phyloP scores from a whole-genome alignment of 2,113 vertebrate species.

The Boulengerochromis microlepis region DNA sequence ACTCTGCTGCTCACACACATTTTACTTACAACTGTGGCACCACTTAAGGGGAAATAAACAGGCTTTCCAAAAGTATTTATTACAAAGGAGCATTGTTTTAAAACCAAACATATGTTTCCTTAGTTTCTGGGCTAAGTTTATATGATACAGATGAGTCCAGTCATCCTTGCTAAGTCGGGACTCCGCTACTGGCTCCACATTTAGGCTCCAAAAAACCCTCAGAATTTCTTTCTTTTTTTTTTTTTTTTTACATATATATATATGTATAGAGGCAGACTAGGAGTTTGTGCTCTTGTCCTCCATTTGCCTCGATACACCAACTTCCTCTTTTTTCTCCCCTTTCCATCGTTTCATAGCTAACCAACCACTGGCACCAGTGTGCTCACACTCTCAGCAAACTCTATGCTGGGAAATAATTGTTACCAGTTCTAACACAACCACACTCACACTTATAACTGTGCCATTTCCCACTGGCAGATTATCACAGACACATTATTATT shows the following conservation, averaged over 20 bases:
- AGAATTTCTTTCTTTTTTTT: fast-evolving
- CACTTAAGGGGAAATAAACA: background rate
- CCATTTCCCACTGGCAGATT: constrained; percentile 24
- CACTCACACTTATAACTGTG: background rate
- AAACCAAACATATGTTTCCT: background rate
- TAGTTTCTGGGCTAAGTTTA: background rate
- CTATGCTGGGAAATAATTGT: background rate
- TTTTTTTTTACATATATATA: background rate
- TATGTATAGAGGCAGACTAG: fast-evolving
- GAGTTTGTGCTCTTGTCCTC: background rate
- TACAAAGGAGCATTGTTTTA: background rate
- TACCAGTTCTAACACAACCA: background rate
- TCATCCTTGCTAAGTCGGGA: background rate
- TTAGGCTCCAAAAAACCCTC: background rate
- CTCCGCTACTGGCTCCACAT: background rate
- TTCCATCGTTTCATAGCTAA: background rate
- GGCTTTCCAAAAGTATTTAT: background rate
- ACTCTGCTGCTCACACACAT: background rate
- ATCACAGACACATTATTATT: constrained; percentile 16
- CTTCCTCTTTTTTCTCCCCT: background rate
- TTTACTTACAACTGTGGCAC: background rate
- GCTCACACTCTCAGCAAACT: background rate
- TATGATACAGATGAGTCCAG: background rate
- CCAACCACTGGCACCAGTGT: background rate
- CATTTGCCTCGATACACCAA: background rate